Conservation (phyloP, 2,797 vertebrate genomes). For the Xiphophorus birchmanni region DNA sequence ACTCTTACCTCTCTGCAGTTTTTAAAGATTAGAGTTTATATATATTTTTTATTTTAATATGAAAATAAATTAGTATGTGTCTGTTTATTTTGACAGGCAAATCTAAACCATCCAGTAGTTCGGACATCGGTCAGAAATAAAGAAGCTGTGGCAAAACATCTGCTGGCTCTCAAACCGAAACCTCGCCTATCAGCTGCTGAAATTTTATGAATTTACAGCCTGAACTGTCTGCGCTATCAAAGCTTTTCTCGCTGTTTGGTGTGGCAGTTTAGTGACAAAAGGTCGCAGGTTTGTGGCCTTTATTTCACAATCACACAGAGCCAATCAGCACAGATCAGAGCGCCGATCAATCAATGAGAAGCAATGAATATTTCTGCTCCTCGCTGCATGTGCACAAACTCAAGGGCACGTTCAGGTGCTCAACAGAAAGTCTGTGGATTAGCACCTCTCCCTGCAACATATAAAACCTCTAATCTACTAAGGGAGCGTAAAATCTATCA, state of each 20-base stretch:
- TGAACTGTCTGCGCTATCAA: conserved; percentile 39
- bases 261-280: conserved; percentile 52
- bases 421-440: conserved; percentile 39
- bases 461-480: conserved; percentile 60
- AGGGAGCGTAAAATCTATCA: conserved; percentile 59
- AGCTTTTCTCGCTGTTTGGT: conserved; percentile 22
- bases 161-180: conserved; percentile 13
- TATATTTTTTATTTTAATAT: not conserved
- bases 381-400: conserved; percentile 6
- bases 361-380: conserved; percentile 7
- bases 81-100: conserved; percentile 69
- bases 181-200: conserved; percentile 16
- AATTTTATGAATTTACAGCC: conserved; percentile 63
- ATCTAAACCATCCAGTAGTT: conserved; percentile 15
- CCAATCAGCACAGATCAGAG: conserved; percentile 41
- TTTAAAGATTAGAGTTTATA: not conserved
- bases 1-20: not conserved
- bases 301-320: conserved; percentile 56
- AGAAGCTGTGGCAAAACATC: conserved; percentile 8
- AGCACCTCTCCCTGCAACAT: conserved; percentile 44
- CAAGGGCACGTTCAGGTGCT: conserved; percentile 11
- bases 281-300: conserved; percentile 66
- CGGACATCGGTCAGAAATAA: conserved; percentile 6
- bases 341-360: conserved; percentile 11
- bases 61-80: not conserved